phyloP scores from a whole-genome alignment of 2,113 vertebrate species.

The Greenwoodochromis staneri region DNA sequence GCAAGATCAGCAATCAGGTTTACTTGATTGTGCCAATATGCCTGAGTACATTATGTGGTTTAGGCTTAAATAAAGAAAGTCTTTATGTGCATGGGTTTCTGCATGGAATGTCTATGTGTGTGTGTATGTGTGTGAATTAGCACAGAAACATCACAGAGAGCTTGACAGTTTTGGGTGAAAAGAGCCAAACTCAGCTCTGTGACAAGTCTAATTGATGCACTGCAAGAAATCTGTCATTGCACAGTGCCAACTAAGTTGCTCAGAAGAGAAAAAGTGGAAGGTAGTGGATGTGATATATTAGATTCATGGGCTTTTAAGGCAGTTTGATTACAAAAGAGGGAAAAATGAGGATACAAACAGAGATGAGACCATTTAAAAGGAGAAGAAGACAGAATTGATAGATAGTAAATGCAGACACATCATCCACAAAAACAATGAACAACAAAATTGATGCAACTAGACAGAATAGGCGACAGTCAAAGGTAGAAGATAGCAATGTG shows the following conservation, averaged over 20 bases:
- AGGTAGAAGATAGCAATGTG: neutral
- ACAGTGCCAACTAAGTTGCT: neutral
- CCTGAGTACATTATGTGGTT: neutral
- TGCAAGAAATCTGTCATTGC: conserved; percentile 5
- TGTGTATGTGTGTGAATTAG: neutral
- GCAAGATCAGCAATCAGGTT: neutral
- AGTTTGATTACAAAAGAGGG: neutral
- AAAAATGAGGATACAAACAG: neutral
- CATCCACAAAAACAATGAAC: neutral
- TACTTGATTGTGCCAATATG: neutral
- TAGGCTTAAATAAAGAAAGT: neutral
- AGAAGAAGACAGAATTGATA: neutral
- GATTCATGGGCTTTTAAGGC: neutral
- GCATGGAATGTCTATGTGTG: neutral
- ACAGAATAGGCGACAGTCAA: neutral
- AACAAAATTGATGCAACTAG: neutral
- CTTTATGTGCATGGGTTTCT: neutral
- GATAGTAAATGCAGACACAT: neutral
- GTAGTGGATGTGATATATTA: neutral
- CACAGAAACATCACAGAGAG: neutral
- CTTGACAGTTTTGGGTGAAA: conserved; percentile 11
- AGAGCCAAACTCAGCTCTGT: conserved; percentile 12
- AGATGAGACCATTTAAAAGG: neutral
- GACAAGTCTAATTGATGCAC: conserved; percentile 34
- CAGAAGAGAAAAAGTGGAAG: neutral